Conservation (phyloP, 2,888 invertebrate species). For the Drosophila stalkeri region DNA sequence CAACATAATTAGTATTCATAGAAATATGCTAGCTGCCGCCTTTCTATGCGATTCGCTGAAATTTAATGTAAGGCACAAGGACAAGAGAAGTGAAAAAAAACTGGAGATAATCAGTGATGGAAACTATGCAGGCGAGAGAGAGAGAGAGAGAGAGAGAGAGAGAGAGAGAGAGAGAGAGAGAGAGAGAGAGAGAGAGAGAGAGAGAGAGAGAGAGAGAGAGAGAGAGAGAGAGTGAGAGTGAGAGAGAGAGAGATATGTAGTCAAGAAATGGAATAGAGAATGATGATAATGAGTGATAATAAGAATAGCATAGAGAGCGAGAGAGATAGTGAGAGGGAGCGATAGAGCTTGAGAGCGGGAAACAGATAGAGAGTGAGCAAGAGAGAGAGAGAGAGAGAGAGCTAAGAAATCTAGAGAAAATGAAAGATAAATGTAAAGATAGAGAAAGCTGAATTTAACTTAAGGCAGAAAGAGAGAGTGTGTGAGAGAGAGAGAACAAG, state of each 20-base stretch:
- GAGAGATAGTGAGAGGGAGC: not conserved
- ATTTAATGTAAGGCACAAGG: not conserved
- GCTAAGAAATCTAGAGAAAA: too few relatives aligned
- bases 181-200: not conserved
- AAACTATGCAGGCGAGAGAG: too few relatives aligned
- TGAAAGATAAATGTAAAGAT: not conserved
- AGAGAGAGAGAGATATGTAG: not conserved
- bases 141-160: too few relatives aligned
- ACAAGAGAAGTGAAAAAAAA: too few relatives aligned
- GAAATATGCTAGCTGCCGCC: not conserved
- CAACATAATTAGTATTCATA: constrained; percentile 1
- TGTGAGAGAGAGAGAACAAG: not conserved
- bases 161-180: not conserved
- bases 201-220: not conserved
- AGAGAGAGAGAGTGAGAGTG: not conserved
- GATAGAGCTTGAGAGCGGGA: too few relatives aligned
- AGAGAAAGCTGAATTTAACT: too few relatives aligned
- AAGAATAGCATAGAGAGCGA: too few relatives aligned
- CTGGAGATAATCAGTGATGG: not conserved
- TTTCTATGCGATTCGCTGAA: not conserved
- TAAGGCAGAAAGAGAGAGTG: not conserved
- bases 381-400: not conserved
- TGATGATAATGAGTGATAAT: too few relatives aligned
- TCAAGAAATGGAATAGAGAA: too few relatives aligned
- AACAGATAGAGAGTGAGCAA: not conserved